Percentiles rank a stretch among this genome's conserved stretches.
Conservation (phyloP, 2,888 invertebrate species). For the Ashinkailepas kermadecensis region DNA sequence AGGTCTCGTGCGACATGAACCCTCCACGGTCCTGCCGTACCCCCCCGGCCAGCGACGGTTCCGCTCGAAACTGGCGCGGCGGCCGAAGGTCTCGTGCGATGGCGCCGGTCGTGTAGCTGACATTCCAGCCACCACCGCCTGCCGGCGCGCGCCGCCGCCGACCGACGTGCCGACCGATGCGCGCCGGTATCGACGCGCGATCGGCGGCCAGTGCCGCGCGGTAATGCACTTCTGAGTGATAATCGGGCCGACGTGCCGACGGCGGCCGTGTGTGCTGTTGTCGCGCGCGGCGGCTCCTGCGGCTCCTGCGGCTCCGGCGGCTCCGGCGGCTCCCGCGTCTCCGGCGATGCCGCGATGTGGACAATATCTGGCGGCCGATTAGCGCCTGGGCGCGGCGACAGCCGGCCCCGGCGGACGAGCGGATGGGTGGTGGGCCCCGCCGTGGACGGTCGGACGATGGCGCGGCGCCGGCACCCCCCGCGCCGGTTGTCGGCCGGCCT, state of each 20-base stretch:
- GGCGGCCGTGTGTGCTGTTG: background rate
- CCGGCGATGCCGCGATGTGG: background rate
- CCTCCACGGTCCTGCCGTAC: too few species aligned
- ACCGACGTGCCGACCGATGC: too few species aligned
- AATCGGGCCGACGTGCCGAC: background rate
- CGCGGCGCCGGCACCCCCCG: background rate
- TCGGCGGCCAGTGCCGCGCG: background rate
- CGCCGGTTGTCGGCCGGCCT: background rate
- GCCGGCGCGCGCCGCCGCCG: too few species aligned
- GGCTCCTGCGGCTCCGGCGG: background rate
- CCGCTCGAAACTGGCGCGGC: too few species aligned
- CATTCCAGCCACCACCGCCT: too few species aligned
- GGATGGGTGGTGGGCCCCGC: background rate
- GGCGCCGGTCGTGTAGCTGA: too few species aligned
- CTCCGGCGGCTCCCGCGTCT: background rate
- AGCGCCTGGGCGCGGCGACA: background rate
- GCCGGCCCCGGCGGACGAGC: background rate
- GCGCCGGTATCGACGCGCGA: background rate
- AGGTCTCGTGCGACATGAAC: too few species aligned
- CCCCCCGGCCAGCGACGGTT: too few species aligned
- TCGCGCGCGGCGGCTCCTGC: background rate
- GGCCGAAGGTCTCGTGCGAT: too few species aligned
- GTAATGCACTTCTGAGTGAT: constrained; percentile 6
- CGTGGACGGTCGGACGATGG: background rate
- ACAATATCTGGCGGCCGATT: background rate